Conservation (phyloP, 2,113 vertebrate species). For the Axis porcinus region DNA sequence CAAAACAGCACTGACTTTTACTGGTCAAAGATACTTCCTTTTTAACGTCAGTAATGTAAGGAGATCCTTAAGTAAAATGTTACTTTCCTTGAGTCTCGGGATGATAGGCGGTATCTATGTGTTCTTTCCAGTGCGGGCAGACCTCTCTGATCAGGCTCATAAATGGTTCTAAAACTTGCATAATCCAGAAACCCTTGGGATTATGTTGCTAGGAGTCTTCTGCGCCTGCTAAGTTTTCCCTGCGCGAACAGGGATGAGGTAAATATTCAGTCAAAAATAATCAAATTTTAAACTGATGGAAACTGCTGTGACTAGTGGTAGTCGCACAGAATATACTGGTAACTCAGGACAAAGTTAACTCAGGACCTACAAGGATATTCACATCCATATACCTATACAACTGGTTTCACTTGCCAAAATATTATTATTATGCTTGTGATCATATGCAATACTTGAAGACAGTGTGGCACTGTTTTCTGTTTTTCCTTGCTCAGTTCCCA, state of each 20-base stretch:
- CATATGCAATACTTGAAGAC: not conserved
- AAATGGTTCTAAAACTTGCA: not conserved
- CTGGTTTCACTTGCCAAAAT: not conserved
- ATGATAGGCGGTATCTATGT: not conserved
- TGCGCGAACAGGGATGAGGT: constrained; percentile 4
- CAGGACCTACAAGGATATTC: not conserved
- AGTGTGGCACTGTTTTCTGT: not conserved
- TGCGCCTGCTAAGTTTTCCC: not conserved
- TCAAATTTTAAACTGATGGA: constrained; percentile 24
- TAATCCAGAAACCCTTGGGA: not conserved
- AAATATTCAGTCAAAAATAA: constrained; percentile 24
- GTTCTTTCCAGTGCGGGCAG: not conserved
- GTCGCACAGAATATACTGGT: not conserved
- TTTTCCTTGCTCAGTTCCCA: not conserved
- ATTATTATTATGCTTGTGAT: not conserved
- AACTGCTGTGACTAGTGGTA: not conserved
- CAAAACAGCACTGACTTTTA: constrained; percentile 4
- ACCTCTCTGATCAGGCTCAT: not conserved
- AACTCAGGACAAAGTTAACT: not conserved
- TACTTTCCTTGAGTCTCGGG: not conserved
- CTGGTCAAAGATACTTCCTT: not conserved
- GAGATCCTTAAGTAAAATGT: not conserved
- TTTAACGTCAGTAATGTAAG: not conserved
- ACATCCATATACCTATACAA: not conserved
- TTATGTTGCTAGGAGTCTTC: constrained; percentile 10